These are phyloP conservation scores for Cosmia pyralina DNA, from an alignment of 2,888 invertebrate genomes.

Conservation along the genomic window DNA sequence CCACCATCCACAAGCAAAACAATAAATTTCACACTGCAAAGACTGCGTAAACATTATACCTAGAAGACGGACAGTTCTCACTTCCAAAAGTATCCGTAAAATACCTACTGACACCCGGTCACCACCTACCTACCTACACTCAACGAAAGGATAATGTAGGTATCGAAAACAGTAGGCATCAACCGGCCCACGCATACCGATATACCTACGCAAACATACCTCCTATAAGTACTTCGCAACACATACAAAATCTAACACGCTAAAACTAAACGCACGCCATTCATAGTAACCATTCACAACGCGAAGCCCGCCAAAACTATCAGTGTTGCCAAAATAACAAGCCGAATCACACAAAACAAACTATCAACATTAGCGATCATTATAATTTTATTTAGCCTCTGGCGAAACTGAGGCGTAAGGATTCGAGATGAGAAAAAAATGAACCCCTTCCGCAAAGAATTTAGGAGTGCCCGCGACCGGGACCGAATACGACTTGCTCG, in stretches of 20 bases:
- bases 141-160: constrained; percentile 47
- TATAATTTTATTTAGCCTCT: constrained; percentile 83
- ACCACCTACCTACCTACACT: constrained; percentile 20
- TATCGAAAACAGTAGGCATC: constrained; percentile 63
- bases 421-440: constrained; percentile 77
- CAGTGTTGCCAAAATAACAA: constrained; percentile 82
- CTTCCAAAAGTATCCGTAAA: constrained; percentile 26
- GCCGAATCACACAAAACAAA: constrained; percentile 78
- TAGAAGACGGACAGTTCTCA: neutral
- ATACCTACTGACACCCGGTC: constrained; percentile 25
- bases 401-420: constrained; percentile 77
- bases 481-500: constrained; percentile 88
- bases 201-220: constrained; percentile 56
- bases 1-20: neutral
- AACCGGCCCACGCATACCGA: constrained; percentile 60
- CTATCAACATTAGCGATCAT: constrained; percentile 75
- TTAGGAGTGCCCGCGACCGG: constrained; percentile 86
- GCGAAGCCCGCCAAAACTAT: constrained; percentile 75
- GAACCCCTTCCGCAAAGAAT: constrained; percentile 88
- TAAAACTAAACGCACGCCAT: constrained; percentile 69
- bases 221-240: constrained; percentile 55
- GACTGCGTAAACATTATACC: neutral
- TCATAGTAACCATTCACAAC: constrained; percentile 76
- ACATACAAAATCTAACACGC: constrained; percentile 61
- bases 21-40: neutral